Percentiles rank a stretch among this genome's conserved stretches.
phyloP scores from a whole-genome alignment of 2,113 vertebrate genomes.

The Chionomys nivalis region DNA sequence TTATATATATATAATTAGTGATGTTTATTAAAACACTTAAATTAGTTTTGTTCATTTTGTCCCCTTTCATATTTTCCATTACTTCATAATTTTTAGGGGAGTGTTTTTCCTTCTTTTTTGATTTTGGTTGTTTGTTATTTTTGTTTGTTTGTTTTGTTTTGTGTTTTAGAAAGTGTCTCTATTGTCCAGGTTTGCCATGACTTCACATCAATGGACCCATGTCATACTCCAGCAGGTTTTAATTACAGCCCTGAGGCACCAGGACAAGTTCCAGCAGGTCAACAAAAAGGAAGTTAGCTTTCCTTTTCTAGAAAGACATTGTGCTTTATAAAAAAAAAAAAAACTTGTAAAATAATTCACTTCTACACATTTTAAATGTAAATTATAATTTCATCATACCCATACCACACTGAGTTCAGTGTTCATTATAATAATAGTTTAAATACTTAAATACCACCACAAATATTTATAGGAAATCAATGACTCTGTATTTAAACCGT shows the following conservation, averaged over 20 bases:
- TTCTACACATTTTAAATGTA: background rate
- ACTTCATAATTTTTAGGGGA: background rate
- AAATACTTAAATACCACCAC: background rate
- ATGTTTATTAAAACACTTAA: background rate
- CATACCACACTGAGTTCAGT: background rate
- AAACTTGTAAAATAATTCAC: background rate
- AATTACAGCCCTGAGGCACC: background rate
- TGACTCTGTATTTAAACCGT: background rate
- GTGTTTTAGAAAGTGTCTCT: background rate
- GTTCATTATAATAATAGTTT: background rate
- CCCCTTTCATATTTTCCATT: background rate
- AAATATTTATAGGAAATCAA: background rate
- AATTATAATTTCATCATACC: background rate
- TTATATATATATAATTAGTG: background rate
- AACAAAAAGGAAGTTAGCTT: background rate
- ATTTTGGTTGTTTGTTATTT: background rate
- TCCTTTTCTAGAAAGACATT: background rate
- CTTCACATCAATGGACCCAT: background rate
- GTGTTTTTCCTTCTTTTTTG: too few relatives aligned
- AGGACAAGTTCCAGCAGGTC: background rate
- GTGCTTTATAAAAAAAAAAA: background rate
- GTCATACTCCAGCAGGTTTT: background rate
- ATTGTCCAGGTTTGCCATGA: background rate
- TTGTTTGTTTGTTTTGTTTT: background rate
- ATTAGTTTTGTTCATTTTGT: background rate